Evolutionary conservation across 2,113 vertebrate species (phyloP).

Genomic region (Hippocampus barbouri): DNA sequence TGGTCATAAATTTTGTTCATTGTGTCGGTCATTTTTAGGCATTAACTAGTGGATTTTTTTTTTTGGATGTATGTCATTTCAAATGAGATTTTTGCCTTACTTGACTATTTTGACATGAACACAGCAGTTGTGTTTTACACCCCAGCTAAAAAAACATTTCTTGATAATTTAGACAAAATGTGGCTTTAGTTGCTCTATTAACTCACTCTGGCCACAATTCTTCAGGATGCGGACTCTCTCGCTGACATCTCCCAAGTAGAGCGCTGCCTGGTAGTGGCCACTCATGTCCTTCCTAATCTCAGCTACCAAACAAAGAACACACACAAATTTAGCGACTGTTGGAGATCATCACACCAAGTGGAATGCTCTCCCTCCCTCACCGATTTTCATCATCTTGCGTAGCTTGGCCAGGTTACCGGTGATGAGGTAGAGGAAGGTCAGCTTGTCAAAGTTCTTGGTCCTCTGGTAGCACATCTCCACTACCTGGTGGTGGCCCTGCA

Average conservation of each 20-base stretch:
- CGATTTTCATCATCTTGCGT: slow-evolving; percentile 98
- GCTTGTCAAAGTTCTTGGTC: slow-evolving; percentile 96
- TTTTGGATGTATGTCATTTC: too few relatives aligned
- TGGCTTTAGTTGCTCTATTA: background rate
- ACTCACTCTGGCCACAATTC: slow-evolving; percentile 95
- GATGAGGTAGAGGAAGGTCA: slow-evolving; percentile 96
- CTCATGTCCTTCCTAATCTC: slow-evolving; percentile 99
- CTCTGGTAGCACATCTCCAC: slow-evolving; percentile 99
- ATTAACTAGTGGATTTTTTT: too few relatives aligned
- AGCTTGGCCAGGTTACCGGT: slow-evolving; percentile 96
- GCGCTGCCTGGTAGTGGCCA: slow-evolving; percentile 94
- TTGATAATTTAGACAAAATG: background rate
- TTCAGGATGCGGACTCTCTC: slow-evolving; percentile 93
- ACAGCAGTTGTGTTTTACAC: too few relatives aligned
- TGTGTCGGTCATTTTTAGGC: too few relatives aligned
- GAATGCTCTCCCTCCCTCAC: slow-evolving; percentile 61
- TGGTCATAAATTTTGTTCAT: too few relatives aligned
- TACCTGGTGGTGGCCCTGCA: slow-evolving; percentile 97
- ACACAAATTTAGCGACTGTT: slow-evolving; percentile 20
- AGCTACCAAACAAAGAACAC: slow-evolving; percentile 63
- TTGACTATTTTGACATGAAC: too few relatives aligned
- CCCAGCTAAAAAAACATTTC: background rate
- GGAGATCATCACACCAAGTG: background rate
- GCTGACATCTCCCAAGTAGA: slow-evolving; percentile 91
- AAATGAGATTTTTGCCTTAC: too few relatives aligned